A percentile compares a stretch with the other conserved stretches of the same genome.
phyloP scores from a whole-genome alignment of 2,888 invertebrate genomes.

The Saturnia japonica region DNA sequence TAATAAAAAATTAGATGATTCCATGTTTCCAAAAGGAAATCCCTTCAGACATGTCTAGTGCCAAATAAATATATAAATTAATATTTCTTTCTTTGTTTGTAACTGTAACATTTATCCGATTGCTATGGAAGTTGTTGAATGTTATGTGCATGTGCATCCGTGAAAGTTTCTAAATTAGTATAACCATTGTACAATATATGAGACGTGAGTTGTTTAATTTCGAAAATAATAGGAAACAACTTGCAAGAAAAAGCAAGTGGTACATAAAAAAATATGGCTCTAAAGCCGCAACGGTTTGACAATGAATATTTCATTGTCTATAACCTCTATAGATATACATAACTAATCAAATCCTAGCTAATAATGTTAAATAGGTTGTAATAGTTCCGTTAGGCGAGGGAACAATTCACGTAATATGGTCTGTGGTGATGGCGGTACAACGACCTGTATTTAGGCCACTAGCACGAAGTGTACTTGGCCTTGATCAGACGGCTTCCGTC shows the following conservation, averaged over 20 bases:
- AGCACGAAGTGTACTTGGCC: conserved; percentile 60
- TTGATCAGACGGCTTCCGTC: conserved; percentile 31
- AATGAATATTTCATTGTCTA: not conserved
- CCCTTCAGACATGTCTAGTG: too few species aligned
- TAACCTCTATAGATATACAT: not conserved
- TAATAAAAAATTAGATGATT: too few species aligned
- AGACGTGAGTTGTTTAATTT: too few species aligned
- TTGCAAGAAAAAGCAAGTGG: not conserved
- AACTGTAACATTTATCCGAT: too few species aligned
- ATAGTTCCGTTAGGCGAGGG: not conserved
- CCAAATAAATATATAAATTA: too few species aligned
- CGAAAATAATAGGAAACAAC: not conserved
- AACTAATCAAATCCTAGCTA: not conserved
- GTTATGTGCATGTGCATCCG: too few species aligned
- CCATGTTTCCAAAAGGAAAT: too few species aligned
- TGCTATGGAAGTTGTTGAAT: too few species aligned
- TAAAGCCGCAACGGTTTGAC: not conserved
- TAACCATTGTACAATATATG: too few species aligned
- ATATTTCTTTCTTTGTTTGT: too few species aligned
- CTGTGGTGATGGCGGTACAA: conserved; percentile 41
- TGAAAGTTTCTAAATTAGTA: too few species aligned
- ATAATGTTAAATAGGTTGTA: not conserved
- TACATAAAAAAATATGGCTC: not conserved
- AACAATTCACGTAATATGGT: conserved; percentile 15
- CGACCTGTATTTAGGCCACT: conserved; percentile 64